Evolutionary conservation across 2,888 invertebrate genomes (phyloP).

Genomic region (Ferrisia virgata): DNA sequence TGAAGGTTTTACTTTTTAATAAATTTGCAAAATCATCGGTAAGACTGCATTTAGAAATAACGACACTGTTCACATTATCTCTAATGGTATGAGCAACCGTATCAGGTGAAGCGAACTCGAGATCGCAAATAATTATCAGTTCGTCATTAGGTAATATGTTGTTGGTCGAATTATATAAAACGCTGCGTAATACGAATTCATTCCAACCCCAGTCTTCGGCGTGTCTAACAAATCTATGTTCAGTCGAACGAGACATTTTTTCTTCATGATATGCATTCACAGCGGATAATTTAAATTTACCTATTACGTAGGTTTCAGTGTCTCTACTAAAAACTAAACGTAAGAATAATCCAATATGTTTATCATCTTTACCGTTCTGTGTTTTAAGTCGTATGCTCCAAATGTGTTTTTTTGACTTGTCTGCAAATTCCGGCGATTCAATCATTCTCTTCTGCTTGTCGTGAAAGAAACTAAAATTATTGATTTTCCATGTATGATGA

Average conservation of each 20-base stretch:
- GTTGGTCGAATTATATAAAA: conserved; percentile 96
- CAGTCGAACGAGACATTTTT: conserved; percentile 98
- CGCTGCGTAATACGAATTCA: conserved; percentile 98
- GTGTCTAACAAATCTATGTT: conserved; percentile 97
- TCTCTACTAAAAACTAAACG: too few relatives aligned
- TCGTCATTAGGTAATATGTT: conserved; percentile 97
- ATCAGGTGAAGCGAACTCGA: conserved; percentile 66
- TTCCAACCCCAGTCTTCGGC: conserved; percentile 99
- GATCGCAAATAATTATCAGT: conserved; percentile 96
- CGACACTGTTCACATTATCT: background rate
- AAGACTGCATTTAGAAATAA: conserved; percentile 82
- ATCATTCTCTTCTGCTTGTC: conserved; percentile 99
- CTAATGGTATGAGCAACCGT: background rate
- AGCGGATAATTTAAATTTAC: conserved; percentile 99
- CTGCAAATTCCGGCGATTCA: conserved; percentile 98
- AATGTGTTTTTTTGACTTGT: conserved; percentile 98
- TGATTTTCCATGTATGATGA: conserved; percentile 99
- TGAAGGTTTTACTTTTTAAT: conserved; percentile 95
- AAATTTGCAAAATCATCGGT: conserved; percentile 92
- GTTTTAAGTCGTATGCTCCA: conserved; percentile 99
- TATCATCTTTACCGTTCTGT: conserved; percentile 99
- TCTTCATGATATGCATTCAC: conserved; percentile 99
- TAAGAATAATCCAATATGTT: conserved; percentile 79
- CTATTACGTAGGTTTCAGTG: conserved; percentile 54
- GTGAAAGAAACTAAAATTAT: conserved; percentile 99